Conservation (phyloP, 2,797 vertebrate genomes). For the Centroberyx gerrardi region DNA sequence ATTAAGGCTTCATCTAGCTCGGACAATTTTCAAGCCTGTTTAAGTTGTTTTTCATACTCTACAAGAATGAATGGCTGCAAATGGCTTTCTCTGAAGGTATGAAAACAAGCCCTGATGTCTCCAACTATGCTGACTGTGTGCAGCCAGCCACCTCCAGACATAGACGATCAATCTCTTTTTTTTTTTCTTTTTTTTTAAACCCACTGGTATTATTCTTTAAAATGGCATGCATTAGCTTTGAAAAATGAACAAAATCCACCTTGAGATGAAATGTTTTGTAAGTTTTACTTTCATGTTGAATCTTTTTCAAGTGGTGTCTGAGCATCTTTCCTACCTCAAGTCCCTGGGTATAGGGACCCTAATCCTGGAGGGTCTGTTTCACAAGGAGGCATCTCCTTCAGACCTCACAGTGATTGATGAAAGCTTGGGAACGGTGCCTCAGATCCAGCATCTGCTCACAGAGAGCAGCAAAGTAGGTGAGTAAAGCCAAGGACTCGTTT, state of each 20-base stretch:
- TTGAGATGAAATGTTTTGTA: not conserved
- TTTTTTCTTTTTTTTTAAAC: no score
- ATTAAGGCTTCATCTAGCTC: no score
- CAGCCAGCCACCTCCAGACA: no score
- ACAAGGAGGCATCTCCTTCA: constrained; percentile 34
- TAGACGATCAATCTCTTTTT: no score
- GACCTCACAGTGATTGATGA: constrained; percentile 60
- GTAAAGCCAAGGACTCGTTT: not conserved
- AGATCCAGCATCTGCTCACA: constrained; percentile 79
- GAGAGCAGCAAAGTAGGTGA: constrained; percentile 79
- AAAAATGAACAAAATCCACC: not conserved
- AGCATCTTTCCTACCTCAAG: constrained; percentile 77
- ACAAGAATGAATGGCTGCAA: no score
- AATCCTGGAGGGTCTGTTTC: constrained; percentile 81
- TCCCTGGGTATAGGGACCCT: constrained; percentile 80
- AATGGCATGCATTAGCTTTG: no score
- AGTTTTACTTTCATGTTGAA: not conserved
- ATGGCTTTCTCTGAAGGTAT: no score
- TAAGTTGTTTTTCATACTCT: no score
- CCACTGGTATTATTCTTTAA: not conserved
- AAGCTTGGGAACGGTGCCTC: constrained; percentile 52
- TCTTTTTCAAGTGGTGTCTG: constrained; percentile 69
- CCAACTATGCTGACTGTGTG: not conserved
- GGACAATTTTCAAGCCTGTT: no score
- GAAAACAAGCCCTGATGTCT: no score